Conservation (phyloP, 1,140 invertebrate species). For the Solenopsis fugax region DNA sequence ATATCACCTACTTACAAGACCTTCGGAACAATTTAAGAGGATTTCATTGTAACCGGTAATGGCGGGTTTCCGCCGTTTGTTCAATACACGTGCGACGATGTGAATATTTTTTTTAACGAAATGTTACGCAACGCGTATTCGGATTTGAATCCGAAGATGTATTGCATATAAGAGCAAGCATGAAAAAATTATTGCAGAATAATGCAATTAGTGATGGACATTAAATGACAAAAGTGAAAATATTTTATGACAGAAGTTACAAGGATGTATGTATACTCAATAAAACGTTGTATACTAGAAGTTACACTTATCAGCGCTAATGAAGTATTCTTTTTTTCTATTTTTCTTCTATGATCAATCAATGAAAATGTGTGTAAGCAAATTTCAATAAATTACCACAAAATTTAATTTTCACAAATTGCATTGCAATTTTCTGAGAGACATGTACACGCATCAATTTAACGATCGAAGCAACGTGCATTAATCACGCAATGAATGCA, state of each 20-base stretch:
- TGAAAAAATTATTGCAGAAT: background rate
- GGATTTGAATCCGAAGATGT: constrained; percentile 30
- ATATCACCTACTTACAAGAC: constrained; percentile 63
- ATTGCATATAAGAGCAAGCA: background rate
- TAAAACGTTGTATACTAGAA: background rate
- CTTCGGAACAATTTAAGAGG: constrained; percentile 40
- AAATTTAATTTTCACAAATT: constrained; percentile 40
- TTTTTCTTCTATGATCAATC: background rate
- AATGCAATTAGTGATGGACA: background rate
- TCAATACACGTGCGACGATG: constrained; percentile 10
- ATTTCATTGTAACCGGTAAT: constrained; percentile 51
- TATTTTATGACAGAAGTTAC: background rate
- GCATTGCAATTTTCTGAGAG: constrained; percentile 8
- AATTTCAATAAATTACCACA: background rate
- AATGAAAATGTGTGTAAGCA: background rate
- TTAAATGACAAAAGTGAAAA: background rate
- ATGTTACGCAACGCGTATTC: constrained; percentile 36
- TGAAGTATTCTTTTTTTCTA: constrained; percentile 1
- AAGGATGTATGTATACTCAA: background rate
- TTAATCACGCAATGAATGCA: constrained; percentile 19
- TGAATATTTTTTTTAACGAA: constrained; percentile 21
- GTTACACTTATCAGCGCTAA: background rate
- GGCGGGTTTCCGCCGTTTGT: constrained; percentile 47
- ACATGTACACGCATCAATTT: constrained; percentile 13
- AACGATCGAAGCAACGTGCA: constrained; percentile 11